phyloP scores from a whole-genome alignment of 1,140 invertebrate genomes.

The Hydropsyche tenuis region DNA sequence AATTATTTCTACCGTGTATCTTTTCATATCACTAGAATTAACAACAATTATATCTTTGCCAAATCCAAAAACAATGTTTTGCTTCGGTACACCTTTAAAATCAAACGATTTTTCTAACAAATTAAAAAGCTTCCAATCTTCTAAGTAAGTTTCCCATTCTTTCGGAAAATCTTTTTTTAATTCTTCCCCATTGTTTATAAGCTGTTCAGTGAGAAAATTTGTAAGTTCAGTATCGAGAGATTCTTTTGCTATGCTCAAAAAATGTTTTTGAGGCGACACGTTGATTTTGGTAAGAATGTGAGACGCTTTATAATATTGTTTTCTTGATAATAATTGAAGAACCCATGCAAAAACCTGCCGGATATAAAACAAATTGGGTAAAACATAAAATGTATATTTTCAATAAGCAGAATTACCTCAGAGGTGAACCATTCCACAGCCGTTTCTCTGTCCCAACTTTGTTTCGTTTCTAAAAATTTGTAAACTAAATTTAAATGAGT shows the following conservation, averaged over 20 bases:
- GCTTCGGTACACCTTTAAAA: conserved; percentile 58
- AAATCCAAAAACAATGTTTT: conserved; percentile 60
- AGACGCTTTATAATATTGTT: conserved; percentile 68
- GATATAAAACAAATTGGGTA: conserved; percentile 29
- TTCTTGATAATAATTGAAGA: conserved; percentile 65
- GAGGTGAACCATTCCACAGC: conserved; percentile 64
- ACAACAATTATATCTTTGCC: conserved; percentile 57
- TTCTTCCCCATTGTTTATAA: conserved; percentile 59
- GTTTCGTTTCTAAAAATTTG: conserved; percentile 65
- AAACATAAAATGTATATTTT: neutral
- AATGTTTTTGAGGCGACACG: conserved; percentile 64
- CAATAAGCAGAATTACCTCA: conserved; percentile 61
- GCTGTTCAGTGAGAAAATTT: conserved; percentile 67
- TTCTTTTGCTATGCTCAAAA: conserved; percentile 63
- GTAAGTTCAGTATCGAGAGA: conserved; percentile 62
- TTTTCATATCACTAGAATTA: conserved; percentile 60
- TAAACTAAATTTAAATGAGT: conserved; percentile 66
- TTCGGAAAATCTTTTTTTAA: conserved; percentile 53
- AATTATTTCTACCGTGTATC: conserved; percentile 60
- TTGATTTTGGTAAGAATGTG: conserved; percentile 69
- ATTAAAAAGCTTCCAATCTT: conserved; percentile 66
- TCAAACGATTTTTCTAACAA: conserved; percentile 63
- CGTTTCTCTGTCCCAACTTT: conserved; percentile 61
- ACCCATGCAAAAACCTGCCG: conserved; percentile 69
- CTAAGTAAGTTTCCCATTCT: conserved; percentile 60